phyloP scores from a whole-genome alignment of 2,888 invertebrate species.

The Liposcelis brunnea region DNA sequence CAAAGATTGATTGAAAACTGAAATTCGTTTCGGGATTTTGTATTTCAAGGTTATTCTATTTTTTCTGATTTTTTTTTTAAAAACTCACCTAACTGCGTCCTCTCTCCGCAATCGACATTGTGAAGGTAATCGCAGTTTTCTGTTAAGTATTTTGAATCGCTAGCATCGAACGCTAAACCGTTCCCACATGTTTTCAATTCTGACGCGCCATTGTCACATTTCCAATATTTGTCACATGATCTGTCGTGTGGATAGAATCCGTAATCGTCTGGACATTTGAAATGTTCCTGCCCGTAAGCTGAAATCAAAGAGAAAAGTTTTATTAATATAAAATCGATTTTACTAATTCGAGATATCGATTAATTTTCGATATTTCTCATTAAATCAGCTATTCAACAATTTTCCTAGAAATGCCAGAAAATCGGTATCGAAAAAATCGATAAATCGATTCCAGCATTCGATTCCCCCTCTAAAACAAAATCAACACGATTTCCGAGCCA shows the following conservation, averaged over 20 bases:
- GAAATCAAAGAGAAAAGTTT: conserved; percentile 23
- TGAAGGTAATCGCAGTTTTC: conserved; percentile 93
- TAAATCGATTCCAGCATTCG: no score
- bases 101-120: conserved; percentile 84
- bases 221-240: conserved; percentile 91
- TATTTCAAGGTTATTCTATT: no score
- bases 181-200: conserved; percentile 88
- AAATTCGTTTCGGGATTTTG: no score
- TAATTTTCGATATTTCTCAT: no score
- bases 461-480: no score
- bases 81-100: conserved; percentile 63
- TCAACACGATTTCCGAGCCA: no score
- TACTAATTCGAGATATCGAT: no score
- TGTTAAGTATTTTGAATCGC: conserved; percentile 74
- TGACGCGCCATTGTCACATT: conserved; percentile 75
- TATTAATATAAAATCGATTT: no score
- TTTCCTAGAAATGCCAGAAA: no score
- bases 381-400: no score
- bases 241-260: conserved; percentile 82
- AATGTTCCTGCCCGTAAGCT: conserved; percentile 61
- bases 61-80: no score
- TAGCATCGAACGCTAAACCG: conserved; percentile 78
- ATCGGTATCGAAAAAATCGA: no score
- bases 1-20: neutral
- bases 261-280: conserved; percentile 88